Percentiles rank a stretch among this genome's conserved stretches.
These are phyloP conservation scores for Drosophila cognata DNA, from an alignment of 2,888 invertebrate species.

Conservation along the genomic window DNA sequence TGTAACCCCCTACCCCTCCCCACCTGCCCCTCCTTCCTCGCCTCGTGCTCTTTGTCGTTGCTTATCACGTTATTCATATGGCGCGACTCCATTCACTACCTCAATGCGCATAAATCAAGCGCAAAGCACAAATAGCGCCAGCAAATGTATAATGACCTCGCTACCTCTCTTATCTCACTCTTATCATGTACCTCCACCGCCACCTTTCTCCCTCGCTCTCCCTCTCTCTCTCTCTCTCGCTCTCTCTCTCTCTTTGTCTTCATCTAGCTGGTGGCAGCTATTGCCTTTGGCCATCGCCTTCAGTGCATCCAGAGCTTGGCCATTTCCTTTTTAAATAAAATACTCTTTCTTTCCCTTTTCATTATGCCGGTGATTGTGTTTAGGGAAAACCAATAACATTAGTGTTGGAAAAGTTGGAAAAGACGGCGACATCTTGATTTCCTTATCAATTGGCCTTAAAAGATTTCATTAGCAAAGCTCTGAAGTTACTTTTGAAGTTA, in stretches of 20 bases:
- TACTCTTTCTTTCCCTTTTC: slow-evolving; percentile 30
- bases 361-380: slow-evolving; percentile 3
- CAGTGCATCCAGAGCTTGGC: slow-evolving; percentile 45
- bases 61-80: slow-evolving; percentile 65
- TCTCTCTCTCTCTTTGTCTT: background rate
- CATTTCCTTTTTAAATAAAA: slow-evolving; percentile 38
- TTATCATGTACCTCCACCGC: slow-evolving; percentile 3
- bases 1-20: background rate
- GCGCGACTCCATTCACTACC: slow-evolving; percentile 54
- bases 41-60: background rate
- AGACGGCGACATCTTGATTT: background rate
- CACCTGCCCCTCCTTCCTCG: background rate
- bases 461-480: background rate
- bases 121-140: slow-evolving; percentile 76
- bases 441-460: slow-evolving; percentile 1
- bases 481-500: background rate
- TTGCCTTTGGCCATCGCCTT: slow-evolving; percentile 36
- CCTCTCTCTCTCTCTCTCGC: background rate
- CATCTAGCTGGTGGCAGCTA: slow-evolving; percentile 12
- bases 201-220: background rate
- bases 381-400: background rate
- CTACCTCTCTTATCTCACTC: slow-evolving; percentile 20
- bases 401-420: background rate
- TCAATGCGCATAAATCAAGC: slow-evolving; percentile 76
- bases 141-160: slow-evolving; percentile 77